phyloP scores from a whole-genome alignment of 2,113 vertebrate species.

The Acanthisitta chloris region DNA sequence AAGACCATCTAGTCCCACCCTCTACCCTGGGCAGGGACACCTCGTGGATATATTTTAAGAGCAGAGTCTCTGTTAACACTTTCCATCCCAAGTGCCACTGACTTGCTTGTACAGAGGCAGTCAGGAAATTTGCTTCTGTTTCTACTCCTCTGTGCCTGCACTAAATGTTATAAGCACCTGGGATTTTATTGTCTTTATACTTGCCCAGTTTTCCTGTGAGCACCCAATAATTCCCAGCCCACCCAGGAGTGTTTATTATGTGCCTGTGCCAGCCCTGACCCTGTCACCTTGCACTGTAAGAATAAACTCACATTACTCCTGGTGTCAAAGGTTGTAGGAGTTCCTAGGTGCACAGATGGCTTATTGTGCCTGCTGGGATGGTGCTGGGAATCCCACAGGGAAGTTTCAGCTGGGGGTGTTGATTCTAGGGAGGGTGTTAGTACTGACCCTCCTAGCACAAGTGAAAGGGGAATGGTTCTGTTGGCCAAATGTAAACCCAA shows the following conservation, averaged over 20 bases:
- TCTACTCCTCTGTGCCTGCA: background rate
- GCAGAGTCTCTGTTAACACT: background rate
- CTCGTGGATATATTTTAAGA: background rate
- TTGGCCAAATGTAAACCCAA: fast-evolving
- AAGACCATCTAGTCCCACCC: background rate
- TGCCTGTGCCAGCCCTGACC: background rate
- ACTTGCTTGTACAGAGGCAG: background rate
- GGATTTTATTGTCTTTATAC: background rate
- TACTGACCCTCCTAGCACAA: background rate
- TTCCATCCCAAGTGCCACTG: background rate
- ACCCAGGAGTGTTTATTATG: background rate
- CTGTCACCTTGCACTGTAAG: background rate
- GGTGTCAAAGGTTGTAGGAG: background rate
- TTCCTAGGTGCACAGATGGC: background rate
- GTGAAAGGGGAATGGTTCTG: background rate
- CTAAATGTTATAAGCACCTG: background rate
- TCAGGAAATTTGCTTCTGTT: background rate
- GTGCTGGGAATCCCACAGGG: background rate
- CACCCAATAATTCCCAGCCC: background rate
- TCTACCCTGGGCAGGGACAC: background rate
- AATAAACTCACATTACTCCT: background rate
- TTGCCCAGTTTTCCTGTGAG: background rate
- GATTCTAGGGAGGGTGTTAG: background rate
- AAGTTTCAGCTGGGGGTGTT: background rate
- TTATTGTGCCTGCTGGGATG: background rate